These are phyloP conservation scores for Apis florea DNA, from an alignment of 1,140 invertebrate genomes.

Conservation along the genomic window DNA sequence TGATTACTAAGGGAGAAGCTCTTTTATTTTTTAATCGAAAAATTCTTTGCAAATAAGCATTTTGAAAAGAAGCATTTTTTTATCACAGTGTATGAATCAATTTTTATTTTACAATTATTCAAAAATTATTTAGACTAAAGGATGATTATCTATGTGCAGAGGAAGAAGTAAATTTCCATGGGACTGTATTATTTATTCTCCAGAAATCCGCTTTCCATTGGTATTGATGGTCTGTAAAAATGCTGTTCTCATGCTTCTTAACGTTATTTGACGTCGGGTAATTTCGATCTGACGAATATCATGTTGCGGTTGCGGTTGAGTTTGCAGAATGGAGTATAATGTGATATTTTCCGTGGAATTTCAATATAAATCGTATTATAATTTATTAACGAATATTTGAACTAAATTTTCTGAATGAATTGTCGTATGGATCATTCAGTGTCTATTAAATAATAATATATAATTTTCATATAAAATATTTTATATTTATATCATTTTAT, in stretches of 20 bases:
- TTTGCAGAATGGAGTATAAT: conserved; percentile 24
- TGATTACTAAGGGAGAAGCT: no score
- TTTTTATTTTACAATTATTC: not conserved
- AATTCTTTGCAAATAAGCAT: no score
- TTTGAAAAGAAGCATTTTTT: no score
- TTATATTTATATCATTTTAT: no score
- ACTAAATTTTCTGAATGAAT: not conserved
- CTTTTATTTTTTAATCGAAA: no score
- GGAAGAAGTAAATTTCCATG: not conserved
- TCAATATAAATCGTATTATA: not conserved
- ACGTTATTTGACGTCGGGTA: conserved; percentile 32
- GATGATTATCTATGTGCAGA: not conserved
- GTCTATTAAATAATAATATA: not conserved
- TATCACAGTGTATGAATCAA: not conserved
- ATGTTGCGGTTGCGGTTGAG: conserved; percentile 38
- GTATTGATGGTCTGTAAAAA: conserved; percentile 13
- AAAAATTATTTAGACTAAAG: not conserved
- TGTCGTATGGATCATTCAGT: not conserved
- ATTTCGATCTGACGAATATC: conserved; percentile 39
- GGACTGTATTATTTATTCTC: not conserved
- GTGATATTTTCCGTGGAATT: conserved; percentile 17
- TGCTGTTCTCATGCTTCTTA: conserved; percentile 29
- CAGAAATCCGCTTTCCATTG: conserved; percentile 15
- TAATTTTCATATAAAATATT: no score
- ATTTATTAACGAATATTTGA: not conserved